A percentile compares a stretch with the other conserved stretches of the same genome.
These are phyloP conservation scores for Gymnocephalus cernua DNA, from an alignment of 2,113 vertebrate species.

Conservation along the genomic window DNA sequence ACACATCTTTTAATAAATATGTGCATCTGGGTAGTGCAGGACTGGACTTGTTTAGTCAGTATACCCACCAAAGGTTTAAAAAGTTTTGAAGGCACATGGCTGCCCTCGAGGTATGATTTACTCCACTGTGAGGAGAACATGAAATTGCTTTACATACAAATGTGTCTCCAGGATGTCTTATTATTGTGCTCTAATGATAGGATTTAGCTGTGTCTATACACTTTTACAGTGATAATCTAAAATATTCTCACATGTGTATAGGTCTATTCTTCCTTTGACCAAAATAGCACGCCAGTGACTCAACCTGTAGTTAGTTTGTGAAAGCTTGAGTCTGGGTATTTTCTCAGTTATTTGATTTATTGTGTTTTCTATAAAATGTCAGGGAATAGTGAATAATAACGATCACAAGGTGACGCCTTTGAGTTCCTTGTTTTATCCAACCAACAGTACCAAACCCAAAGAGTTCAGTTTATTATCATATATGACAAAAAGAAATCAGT, in stretches of 20 bases:
- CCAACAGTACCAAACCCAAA: background rate
- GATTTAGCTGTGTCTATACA: background rate
- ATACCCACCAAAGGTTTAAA: background rate
- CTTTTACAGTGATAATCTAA: background rate
- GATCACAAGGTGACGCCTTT: background rate
- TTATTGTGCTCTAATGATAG: background rate
- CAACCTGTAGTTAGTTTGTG: background rate
- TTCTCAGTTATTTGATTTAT: background rate
- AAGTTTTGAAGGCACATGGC: constrained; percentile 4
- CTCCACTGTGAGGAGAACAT: background rate
- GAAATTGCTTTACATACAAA: background rate
- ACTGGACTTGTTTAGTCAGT: constrained; percentile 15
- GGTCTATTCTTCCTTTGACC: background rate
- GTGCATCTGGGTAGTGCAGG: background rate
- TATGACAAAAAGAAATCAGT: background rate
- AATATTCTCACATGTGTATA: background rate
- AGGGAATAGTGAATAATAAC: background rate
- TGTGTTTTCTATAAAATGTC: background rate
- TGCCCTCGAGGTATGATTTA: constrained; percentile 6
- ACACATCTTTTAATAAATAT: constrained; percentile 38
- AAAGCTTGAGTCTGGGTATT: background rate
- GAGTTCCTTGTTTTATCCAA: background rate
- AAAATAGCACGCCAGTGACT: background rate
- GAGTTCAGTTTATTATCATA: background rate
- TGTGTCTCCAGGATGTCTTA: background rate